Evolutionary conservation across 2,888 invertebrate species (phyloP).

Genomic region (Unio delphinus): DNA sequence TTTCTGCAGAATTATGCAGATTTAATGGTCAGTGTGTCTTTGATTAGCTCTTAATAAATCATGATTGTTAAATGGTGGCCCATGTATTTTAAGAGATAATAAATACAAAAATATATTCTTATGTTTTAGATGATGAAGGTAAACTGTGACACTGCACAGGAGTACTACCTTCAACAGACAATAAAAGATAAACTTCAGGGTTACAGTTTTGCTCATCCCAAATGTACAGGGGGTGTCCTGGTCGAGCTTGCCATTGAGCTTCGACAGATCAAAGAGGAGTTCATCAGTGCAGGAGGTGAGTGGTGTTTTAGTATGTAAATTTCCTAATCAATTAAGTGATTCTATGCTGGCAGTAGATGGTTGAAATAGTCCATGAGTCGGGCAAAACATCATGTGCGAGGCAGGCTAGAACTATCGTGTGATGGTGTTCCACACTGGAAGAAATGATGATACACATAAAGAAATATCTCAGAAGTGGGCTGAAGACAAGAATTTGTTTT

Average conservation of each 20-base stretch:
- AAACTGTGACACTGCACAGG: slow-evolving; percentile 72
- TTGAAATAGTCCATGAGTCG: too few relatives aligned
- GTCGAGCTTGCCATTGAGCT: slow-evolving; percentile 90
- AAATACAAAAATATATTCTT: neutral
- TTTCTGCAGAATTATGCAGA: too few relatives aligned
- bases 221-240: slow-evolving; percentile 87
- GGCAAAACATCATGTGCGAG: too few relatives aligned
- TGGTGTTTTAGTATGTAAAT: slow-evolving; percentile 5
- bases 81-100: slow-evolving; percentile 2
- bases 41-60: too few relatives aligned
- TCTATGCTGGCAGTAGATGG: neutral
- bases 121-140: slow-evolving; percentile 68
- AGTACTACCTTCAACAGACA: slow-evolving; percentile 73
- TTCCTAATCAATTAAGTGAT: neutral
- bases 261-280: slow-evolving; percentile 87
- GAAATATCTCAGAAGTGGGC: too few relatives aligned
- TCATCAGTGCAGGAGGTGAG: slow-evolving; percentile 68
- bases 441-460: too few relatives aligned
- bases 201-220: slow-evolving; percentile 82
- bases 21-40: too few relatives aligned
- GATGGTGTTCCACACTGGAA: too few relatives aligned
- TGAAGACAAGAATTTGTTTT: too few relatives aligned
- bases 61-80: too few relatives aligned
- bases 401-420: too few relatives aligned
- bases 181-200: slow-evolving; percentile 90